phyloP scores from a whole-genome alignment of 2,888 invertebrate species.

The Epinotia nisella region DNA sequence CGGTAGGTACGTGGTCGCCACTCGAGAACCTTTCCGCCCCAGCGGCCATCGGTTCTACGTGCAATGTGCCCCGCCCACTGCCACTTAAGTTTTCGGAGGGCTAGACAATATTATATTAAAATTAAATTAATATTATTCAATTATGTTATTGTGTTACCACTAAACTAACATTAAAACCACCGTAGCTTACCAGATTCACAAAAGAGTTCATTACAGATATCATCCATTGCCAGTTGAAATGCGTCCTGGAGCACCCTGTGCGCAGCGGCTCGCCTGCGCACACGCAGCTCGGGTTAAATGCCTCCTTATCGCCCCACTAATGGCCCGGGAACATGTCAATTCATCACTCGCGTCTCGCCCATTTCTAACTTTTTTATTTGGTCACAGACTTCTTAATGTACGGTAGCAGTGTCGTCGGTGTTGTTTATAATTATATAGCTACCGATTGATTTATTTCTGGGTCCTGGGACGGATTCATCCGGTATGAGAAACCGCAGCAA shows the following conservation, averaged over 20 bases:
- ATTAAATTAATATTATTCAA: no score
- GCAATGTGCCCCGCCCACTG: no score
- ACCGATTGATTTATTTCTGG: conserved; percentile 24
- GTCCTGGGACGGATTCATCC: neutral
- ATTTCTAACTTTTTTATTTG: conserved; percentile 61
- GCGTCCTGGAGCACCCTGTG: conserved; percentile 56
- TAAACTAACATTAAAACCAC: no score
- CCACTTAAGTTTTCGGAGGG: no score
- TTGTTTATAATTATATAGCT: conserved; percentile 29
- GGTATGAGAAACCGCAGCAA: neutral
- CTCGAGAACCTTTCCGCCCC: no score
- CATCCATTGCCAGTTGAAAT: no score
- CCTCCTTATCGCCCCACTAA: conserved; percentile 79
- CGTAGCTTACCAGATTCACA: no score
- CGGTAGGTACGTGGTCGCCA: no score
- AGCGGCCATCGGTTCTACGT: no score
- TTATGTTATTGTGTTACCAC: no score
- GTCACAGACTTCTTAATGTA: conserved; percentile 42
- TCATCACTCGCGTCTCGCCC: conserved; percentile 74
- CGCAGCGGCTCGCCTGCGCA: conserved; percentile 56
- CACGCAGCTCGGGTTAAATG: conserved; percentile 79
- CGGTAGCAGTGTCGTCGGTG: conserved; percentile 37
- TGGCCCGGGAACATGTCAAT: conserved; percentile 82
- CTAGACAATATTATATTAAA: no score
- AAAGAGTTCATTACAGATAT: no score